Percentiles rank a stretch among this genome's conserved stretches.
phyloP scores from a whole-genome alignment of 1,140 invertebrate species.

The Meloidogyne hapla region DNA sequence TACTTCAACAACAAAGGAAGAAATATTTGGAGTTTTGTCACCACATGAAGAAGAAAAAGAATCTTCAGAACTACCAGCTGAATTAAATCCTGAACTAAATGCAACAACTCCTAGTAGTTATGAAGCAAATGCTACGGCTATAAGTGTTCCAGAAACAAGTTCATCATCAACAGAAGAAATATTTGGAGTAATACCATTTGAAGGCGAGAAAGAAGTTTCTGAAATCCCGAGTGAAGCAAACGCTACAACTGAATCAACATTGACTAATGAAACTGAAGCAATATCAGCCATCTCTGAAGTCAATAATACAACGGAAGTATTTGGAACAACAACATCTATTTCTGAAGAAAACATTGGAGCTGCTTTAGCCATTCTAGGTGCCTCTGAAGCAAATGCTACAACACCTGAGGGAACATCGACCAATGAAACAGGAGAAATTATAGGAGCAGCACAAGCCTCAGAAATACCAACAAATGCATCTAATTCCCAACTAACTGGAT shows the following conservation, averaged over 20 bases:
- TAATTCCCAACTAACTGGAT: not conserved
- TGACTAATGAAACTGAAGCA: not conserved
- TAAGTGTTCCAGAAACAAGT: not conserved
- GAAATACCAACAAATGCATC: not conserved
- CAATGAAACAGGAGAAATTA: slow-evolving; percentile 1
- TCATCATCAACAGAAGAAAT: not conserved
- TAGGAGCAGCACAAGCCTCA: not conserved
- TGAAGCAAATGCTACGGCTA: not conserved
- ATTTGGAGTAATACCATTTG: not conserved
- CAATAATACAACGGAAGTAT: not conserved
- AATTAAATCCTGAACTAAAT: not conserved
- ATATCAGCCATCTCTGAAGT: not conserved
- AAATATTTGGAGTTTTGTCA: not conserved
- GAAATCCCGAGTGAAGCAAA: not conserved
- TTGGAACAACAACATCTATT: not conserved
- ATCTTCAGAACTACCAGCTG: slow-evolving; percentile 4
- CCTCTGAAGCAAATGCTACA: not conserved
- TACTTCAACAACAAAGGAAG: not conserved
- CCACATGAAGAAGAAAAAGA: not conserved
- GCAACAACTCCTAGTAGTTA: not conserved
- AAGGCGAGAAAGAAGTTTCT: not conserved
- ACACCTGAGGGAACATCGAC: not conserved
- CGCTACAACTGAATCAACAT: not conserved
- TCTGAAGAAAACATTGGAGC: not conserved
- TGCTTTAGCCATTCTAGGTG: not conserved